Percentiles rank a stretch among this genome's conserved stretches.
These are phyloP conservation scores for Cephalopterus ornatus DNA, from an alignment of 2,113 vertebrate genomes.

Conservation along the genomic window DNA sequence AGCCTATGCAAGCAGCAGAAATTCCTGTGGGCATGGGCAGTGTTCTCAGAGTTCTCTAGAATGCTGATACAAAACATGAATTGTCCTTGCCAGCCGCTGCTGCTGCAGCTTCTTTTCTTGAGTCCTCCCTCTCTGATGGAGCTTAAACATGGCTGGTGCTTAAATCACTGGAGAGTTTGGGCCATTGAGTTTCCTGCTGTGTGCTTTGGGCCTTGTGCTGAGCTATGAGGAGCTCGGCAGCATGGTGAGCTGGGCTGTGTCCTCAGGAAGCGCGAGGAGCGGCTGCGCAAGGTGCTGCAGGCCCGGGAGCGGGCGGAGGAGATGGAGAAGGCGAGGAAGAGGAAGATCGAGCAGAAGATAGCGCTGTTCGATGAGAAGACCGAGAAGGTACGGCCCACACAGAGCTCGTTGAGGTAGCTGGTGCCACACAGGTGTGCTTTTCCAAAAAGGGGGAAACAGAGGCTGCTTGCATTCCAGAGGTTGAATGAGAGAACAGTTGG, in stretches of 20 bases:
- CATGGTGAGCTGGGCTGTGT: background rate
- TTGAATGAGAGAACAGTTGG: background rate
- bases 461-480: background rate
- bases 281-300: constrained; percentile 83
- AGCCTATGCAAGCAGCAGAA: background rate
- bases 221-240: background rate
- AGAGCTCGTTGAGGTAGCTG: background rate
- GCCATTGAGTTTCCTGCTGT: background rate
- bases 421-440: too few relatives aligned
- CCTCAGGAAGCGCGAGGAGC: constrained; percentile 88
- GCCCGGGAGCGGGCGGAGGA: constrained; percentile 88
- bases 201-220: background rate
- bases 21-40: background rate
- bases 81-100: background rate
- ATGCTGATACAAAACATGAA: background rate
- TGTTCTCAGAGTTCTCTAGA: background rate
- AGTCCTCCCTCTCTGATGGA: background rate
- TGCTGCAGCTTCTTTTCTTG: background rate
- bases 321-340: constrained; percentile 87
- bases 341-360: constrained; percentile 88
- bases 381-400: constrained; percentile 77
- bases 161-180: background rate
- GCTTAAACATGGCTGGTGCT: background rate
- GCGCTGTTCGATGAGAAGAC: constrained; percentile 89
- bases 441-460: background rate